phyloP scores from a whole-genome alignment of 2,113 vertebrate species.

The Ia io region DNA sequence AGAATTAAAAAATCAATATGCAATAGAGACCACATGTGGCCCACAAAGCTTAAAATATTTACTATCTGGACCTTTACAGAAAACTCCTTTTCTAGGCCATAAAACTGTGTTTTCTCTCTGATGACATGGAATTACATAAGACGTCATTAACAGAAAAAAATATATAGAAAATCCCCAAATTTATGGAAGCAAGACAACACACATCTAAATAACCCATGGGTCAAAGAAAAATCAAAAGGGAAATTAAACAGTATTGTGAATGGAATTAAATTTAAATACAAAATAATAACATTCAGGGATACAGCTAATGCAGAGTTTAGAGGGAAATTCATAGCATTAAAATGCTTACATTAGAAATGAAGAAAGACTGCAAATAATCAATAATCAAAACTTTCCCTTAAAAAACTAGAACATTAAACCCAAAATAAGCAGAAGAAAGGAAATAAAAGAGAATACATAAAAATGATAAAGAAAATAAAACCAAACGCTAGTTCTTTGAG shows the following conservation, averaged over 20 bases:
- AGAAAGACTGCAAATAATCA: neutral
- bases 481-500: neutral
- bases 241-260: neutral
- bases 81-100: neutral
- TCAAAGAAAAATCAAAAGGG: neutral
- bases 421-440: neutral
- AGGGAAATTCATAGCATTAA: conserved; percentile 23
- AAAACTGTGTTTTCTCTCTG: neutral
- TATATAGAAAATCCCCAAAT: neutral
- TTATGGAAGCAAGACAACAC: neutral
- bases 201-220: neutral
- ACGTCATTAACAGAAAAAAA: neutral
- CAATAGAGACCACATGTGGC: neutral
- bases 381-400: neutral
- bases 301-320: neutral
- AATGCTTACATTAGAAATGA: neutral
- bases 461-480: conserved; percentile 1
- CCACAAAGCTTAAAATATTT: neutral
- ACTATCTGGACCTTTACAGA: neutral
- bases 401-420: neutral
- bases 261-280: neutral
- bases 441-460: neutral
- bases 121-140: neutral
- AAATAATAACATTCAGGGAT: neutral
- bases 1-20: neutral